Percentiles rank a stretch among this genome's conserved stretches.
These are phyloP conservation scores for Serrognathus titanus DNA, from an alignment of 2,888 invertebrate genomes.

Conservation along the genomic window DNA sequence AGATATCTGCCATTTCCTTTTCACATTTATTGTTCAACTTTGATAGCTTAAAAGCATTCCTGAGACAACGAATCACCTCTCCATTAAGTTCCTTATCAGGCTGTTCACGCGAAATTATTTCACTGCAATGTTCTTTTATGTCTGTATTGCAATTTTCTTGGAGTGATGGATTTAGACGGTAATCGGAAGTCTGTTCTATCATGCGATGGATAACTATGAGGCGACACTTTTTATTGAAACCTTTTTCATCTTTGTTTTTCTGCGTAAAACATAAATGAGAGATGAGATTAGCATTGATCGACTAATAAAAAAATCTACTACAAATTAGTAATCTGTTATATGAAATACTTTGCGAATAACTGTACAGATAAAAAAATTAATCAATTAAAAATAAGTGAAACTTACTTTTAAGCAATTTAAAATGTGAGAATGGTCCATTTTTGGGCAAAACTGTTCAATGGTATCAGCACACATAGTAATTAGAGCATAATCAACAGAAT, in stretches of 20 bases:
- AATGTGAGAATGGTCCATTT: slow-evolving; percentile 64
- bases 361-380: neutral
- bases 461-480: slow-evolving; percentile 80
- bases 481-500: slow-evolving; percentile 82
- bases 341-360: neutral
- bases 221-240: slow-evolving; percentile 81
- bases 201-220: slow-evolving; percentile 81
- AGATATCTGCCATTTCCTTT: slow-evolving; percentile 74
- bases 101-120: slow-evolving; percentile 49
- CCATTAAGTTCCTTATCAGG: slow-evolving; percentile 77
- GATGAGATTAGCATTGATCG: neutral
- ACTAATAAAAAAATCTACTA: too few relatives aligned
- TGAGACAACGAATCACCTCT: slow-evolving; percentile 78
- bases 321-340: too few relatives aligned
- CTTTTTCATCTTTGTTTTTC: slow-evolving; percentile 69
- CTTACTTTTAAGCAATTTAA: slow-evolving; percentile 74
- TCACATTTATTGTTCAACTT: slow-evolving; percentile 75
- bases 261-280: slow-evolving; percentile 43
- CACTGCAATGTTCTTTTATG: slow-evolving; percentile 62
- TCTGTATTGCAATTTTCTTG: slow-evolving; percentile 78
- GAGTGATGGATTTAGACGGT: slow-evolving; percentile 81
- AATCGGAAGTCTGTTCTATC: slow-evolving; percentile 88
- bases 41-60: slow-evolving; percentile 72
- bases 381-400: neutral
- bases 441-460: slow-evolving; percentile 80